Conservation (phyloP, 2,888 invertebrate species). For the Pristionchus fissidentatus region DNA sequence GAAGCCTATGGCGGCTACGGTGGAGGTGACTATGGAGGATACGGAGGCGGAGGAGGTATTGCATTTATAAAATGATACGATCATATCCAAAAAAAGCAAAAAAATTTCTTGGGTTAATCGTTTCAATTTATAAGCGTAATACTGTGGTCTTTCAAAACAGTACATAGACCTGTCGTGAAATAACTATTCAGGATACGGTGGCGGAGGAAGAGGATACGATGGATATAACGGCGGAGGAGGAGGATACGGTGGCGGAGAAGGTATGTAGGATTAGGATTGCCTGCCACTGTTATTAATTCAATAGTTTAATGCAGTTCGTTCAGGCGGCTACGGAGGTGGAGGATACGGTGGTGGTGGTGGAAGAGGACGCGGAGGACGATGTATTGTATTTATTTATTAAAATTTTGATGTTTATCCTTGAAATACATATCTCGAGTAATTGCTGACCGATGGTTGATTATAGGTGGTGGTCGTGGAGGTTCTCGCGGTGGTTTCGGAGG, state of each 20-base stretch:
- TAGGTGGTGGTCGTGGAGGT: conserved; percentile 19
- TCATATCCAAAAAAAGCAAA: neutral
- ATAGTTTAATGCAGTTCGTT: neutral
- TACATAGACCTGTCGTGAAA: too few relatives aligned
- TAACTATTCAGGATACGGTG: conserved; percentile 47
- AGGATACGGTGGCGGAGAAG: conserved; percentile 45
- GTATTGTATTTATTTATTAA: neutral
- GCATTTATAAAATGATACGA: too few relatives aligned
- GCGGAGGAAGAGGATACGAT: conserved; percentile 32
- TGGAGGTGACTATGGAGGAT: neutral
- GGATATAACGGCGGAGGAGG: conserved; percentile 33
- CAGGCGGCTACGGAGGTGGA: conserved; percentile 22
- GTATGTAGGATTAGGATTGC: too few relatives aligned
- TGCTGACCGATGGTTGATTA: neutral
- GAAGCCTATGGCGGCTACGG: conserved; percentile 49
- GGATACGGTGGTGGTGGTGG: conserved; percentile 36
- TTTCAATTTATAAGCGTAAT: too few relatives aligned
- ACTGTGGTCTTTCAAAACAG: too few relatives aligned
- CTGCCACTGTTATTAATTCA: too few relatives aligned
- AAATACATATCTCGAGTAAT: neutral
- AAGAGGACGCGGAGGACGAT: conserved; percentile 13
- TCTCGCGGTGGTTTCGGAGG: neutral
- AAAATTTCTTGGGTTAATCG: too few relatives aligned
- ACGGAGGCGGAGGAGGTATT: conserved; percentile 46
- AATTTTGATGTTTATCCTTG: neutral